Percentiles rank a stretch among this genome's conserved stretches.
Evolutionary conservation across 2,113 vertebrate species (phyloP).

Genomic region (Paradoxurus hermaphroditus): DNA sequence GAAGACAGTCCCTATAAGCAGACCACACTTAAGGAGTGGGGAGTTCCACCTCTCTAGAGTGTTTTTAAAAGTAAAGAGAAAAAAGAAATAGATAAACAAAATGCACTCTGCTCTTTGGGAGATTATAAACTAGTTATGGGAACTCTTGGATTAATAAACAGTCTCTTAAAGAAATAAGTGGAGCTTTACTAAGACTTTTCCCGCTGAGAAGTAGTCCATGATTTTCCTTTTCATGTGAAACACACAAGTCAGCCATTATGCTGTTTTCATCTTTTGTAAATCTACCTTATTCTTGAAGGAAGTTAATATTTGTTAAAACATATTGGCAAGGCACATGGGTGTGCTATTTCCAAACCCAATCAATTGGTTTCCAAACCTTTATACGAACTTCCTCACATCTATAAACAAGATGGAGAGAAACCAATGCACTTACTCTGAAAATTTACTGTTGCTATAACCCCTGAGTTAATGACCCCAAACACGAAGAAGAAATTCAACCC

Average conservation of each 20-base stretch:
- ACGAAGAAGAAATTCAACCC: constrained; percentile 45
- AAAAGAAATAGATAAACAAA: constrained; percentile 31
- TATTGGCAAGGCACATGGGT: not conserved
- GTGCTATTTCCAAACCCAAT: not conserved
- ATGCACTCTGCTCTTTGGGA: not conserved
- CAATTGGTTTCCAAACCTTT: not conserved
- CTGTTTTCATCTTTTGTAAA: not conserved
- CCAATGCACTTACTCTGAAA: not conserved
- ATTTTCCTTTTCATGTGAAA: not conserved
- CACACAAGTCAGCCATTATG: not conserved
- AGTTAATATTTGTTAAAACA: constrained; percentile 30
- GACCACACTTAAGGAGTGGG: not conserved
- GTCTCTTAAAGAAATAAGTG: not conserved
- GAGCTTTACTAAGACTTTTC: not conserved
- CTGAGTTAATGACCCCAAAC: constrained; percentile 12
- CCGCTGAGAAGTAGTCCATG: not conserved
- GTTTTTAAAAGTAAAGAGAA: constrained; percentile 11
- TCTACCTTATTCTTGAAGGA: not conserved
- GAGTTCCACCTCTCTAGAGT: not conserved
- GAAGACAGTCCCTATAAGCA: not conserved
- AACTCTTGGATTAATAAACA: constrained; percentile 1
- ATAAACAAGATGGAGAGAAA: constrained; percentile 35
- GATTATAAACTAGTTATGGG: not conserved
- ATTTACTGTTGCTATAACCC: constrained; percentile 44
- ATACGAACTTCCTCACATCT: not conserved